Base-by-base conservation (phyloP, 2,113 vertebrate species). In the Pelvicachromis taeniatus region DNA sequence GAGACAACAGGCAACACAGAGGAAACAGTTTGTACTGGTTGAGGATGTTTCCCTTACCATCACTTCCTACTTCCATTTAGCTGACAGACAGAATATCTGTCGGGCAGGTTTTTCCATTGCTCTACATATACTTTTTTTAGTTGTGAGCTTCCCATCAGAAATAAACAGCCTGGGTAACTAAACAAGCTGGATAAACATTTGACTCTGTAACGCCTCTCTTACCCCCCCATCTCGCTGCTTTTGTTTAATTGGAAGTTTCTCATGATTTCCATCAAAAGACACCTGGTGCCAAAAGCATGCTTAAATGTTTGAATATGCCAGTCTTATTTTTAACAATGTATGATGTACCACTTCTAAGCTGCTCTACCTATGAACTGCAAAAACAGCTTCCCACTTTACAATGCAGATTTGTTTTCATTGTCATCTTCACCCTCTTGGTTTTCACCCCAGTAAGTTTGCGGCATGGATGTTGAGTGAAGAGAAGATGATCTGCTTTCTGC, bases 11-110 rank as follows among this genome's bases (percentile, higher is more conserved):
- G 81, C 86, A 89, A 80, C 85, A 85, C 88, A 82, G 80, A 84
- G 92, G 92, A 92, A 92, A 85, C 88, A 87, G 86, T 89, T 85
- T 91, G 92, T 80, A 78, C 87, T 91, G 73, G 86, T 88, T 38
- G 85, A 93, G 85, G 82, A 90, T 85, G 87, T 92, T 94, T 93
- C 91, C 88, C 56, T 78, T 85, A 61, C 89, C 89, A 85, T 80
- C 80, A 85, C 78, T 92, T 92, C 87, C 89, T 87, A 91, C 92
- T 92, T 91, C 83, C 89, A 92, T 86, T 92, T 90, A 93, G 93
- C 91, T 92, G 93, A 92, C 90, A 87, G 85, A 90, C 84, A 91
- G 78, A 94, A 83, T 92, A 93, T 93, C 89, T 91, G 85, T 88
- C 85, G 88, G 82, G 80, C 73, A 91, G 85, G 78, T 86, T 93